These are phyloP conservation scores for Lasioglossum albipes DNA, from an alignment of 1,140 invertebrate species.

Conservation along the genomic window DNA sequence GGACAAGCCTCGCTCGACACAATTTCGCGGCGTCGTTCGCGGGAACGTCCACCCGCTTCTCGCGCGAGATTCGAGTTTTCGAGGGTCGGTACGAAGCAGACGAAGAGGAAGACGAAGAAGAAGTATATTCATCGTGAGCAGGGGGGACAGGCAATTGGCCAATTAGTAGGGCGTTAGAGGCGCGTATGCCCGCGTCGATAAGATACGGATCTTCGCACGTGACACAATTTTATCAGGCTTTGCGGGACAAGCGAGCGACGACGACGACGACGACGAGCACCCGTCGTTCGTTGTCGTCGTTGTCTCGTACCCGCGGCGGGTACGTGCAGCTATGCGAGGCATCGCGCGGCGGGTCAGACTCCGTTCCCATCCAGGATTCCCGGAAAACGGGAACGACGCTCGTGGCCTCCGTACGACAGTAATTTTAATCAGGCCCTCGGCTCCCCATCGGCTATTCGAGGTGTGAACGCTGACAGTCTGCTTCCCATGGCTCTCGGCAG, in stretches of 20 bases:
- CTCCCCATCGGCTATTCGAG: conserved; percentile 5
- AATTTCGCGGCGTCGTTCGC: background rate
- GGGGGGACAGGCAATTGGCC: background rate
- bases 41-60: too few species aligned
- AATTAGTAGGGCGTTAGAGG: conserved; percentile 28
- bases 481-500: too few species aligned
- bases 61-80: too few species aligned
- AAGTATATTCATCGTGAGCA: too few species aligned
- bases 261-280: background rate
- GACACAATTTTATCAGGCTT: conserved; percentile 60
- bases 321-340: conserved; percentile 49
- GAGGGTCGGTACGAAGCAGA: too few species aligned
- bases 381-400: conserved; percentile 45
- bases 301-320: background rate
- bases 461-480: background rate
- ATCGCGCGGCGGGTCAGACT: conserved; percentile 42
- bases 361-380: conserved; percentile 42
- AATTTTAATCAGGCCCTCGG: conserved; percentile 43
- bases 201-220: conserved; percentile 49
- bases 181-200: background rate
- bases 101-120: too few species aligned
- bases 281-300: conserved; percentile 7
- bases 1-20: conserved; percentile 48
- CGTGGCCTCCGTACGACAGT: conserved; percentile 34
- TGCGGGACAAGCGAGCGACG: conserved; percentile 21